A percentile compares a stretch with the other conserved stretches of the same genome.
These are phyloP conservation scores for Polydrusus cervinus DNA, from an alignment of 2,888 invertebrate genomes.

Conservation along the genomic window DNA sequence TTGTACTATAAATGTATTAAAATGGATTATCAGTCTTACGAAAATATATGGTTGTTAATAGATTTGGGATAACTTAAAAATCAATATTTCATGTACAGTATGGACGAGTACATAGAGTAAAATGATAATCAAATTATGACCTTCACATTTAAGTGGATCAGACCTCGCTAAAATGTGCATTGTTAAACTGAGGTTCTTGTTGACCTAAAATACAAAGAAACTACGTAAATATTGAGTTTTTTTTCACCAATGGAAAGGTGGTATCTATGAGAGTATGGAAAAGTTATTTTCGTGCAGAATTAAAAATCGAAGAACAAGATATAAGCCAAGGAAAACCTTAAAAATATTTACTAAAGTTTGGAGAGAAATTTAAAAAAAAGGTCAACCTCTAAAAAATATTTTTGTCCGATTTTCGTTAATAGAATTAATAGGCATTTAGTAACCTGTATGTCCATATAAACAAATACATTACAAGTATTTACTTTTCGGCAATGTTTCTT, in stretches of 20 bases:
- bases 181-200: too few relatives aligned
- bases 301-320: too few relatives aligned
- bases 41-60: slow-evolving; percentile 6
- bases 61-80: neutral
- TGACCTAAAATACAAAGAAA: too few relatives aligned
- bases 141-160: neutral
- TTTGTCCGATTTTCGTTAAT: neutral
- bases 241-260: too few relatives aligned
- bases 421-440: neutral
- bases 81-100: neutral
- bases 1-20: slow-evolving; percentile 4
- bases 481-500: neutral
- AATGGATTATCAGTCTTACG: neutral
- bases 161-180: too few relatives aligned
- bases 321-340: too few relatives aligned
- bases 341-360: too few relatives aligned
- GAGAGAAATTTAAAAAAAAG: too few relatives aligned
- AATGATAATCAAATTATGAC: neutral
- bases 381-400: neutral
- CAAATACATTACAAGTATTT: neutral
- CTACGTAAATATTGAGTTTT: too few relatives aligned
- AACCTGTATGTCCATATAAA: neutral
- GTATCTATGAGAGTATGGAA: too few relatives aligned
- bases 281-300: too few relatives aligned
- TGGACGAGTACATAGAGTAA: too few relatives aligned